Base-by-base conservation (phyloP, 2,888 invertebrate genomes). In the Resseliella maxima region DNA sequence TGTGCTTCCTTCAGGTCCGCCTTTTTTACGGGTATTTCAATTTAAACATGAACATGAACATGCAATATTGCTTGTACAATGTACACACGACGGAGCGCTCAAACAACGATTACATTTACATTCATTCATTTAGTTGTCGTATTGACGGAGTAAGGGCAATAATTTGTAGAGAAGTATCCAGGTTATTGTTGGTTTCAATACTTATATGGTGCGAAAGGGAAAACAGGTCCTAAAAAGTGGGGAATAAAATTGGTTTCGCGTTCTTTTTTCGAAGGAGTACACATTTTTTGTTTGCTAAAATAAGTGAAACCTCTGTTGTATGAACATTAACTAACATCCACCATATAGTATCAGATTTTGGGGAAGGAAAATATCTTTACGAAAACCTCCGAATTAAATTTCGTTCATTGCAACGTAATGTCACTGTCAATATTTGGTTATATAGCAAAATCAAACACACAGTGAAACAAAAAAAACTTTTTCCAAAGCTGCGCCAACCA, bases 41-140 rank as follows among this genome's bases (percentile, higher is more conserved):
- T 50, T 50, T 21, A n/a, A n/a, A n/a, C n/a, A n/a, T n/a, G n/a
- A n/a, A n/a, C n/a, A n/a, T n/a, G 50, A 50, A 50, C 50, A 41
- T 12, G 41, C 41, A 21, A 50, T 50, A 72, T 31, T 72, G 72
- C 15, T 72, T 72, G 72, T 72, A 72, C 72, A 72, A 5, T 12
- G 3, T 3, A 72, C 31, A 15, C 1, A 72, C n/a, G n/a, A n/a
- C n/a, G n/a, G n/a, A 59, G 6, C 72, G 72, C 72, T 72, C 72
- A 72, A 72, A 72, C 31, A 72, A 12, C 72, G 72, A 72, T 35
- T 72, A 72, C 72, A 72, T 72, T 72, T 72, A 12, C 15, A 59
- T 59, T 72, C 31, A 31, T 72, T 72, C 72, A 72, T 72, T 72
- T n/a, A 72, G 72, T 31, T 72, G 72, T 72, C 10, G 72, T 15